Evolutionary conservation across 2,113 vertebrate genomes (phyloP).

Genomic region (Epinephelus fuscoguttatus): DNA sequence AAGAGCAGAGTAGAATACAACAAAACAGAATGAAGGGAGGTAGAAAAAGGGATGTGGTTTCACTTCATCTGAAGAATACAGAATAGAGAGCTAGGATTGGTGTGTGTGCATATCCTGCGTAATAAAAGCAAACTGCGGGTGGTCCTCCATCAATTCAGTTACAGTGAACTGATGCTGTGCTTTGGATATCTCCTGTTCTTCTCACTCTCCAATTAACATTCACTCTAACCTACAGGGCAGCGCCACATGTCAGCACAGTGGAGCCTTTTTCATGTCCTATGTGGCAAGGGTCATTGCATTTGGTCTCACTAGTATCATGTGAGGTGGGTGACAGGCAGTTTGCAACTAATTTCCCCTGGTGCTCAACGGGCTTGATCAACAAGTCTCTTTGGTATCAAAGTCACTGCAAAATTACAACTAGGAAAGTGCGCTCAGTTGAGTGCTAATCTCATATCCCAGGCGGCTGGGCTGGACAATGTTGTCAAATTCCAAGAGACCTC

Average conservation of each 20-base stretch:
- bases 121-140: constrained; percentile 9
- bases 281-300: constrained; percentile 54
- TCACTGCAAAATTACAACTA: background rate
- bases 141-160: constrained; percentile 9
- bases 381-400: background rate
- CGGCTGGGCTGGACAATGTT: too few relatives aligned
- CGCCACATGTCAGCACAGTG: constrained; percentile 37
- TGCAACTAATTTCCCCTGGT: constrained; percentile 45
- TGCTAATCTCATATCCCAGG: too few relatives aligned
- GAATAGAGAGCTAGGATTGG: background rate
- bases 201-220: constrained; percentile 48
- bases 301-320: constrained; percentile 43
- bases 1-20: constrained; percentile 7
- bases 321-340: constrained; percentile 68
- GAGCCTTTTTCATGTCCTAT: constrained; percentile 22
- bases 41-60: background rate
- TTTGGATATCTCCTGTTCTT: constrained; percentile 28
- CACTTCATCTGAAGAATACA: constrained; percentile 25
- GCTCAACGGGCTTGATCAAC: constrained; percentile 16
- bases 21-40: constrained; percentile 6
- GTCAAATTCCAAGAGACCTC: too few relatives aligned
- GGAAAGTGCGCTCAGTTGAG: too few relatives aligned
- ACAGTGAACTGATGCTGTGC: constrained; percentile 11
- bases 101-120: background rate
- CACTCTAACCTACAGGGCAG: constrained; percentile 38